Percentiles rank a stretch among this genome's conserved stretches.
Conservation (phyloP, 2,888 invertebrate genomes). For the Silvanus unidentatus region DNA sequence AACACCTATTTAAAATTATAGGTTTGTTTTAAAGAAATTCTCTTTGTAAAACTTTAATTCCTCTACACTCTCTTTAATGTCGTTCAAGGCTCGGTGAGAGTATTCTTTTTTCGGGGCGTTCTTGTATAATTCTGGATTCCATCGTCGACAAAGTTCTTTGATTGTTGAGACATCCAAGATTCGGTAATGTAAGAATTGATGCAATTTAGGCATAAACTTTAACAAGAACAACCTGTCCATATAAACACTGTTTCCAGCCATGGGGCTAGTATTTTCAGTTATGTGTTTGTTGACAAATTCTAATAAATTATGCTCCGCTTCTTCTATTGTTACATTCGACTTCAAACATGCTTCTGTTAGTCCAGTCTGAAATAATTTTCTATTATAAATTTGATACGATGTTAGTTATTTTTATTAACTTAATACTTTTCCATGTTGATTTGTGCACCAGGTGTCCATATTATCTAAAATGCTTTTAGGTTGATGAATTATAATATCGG, state of each 20-base stretch:
- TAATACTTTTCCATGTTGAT: slow-evolving; percentile 70
- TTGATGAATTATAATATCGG: slow-evolving; percentile 73
- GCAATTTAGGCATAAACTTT: slow-evolving; percentile 75
- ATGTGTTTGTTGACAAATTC: slow-evolving; percentile 61
- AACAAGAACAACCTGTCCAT: slow-evolving; percentile 77
- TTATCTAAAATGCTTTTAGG: slow-evolving; percentile 60
- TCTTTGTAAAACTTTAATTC: slow-evolving; percentile 77
- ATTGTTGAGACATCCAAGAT: slow-evolving; percentile 88
- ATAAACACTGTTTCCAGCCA: slow-evolving; percentile 85
- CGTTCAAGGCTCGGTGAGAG: slow-evolving; percentile 70
- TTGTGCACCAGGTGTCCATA: slow-evolving; percentile 82
- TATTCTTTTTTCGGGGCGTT: slow-evolving; percentile 58
- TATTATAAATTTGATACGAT: not conserved
- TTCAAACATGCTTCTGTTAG: slow-evolving; percentile 65
- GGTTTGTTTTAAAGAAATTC: slow-evolving; percentile 52
- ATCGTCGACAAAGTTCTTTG: slow-evolving; percentile 76
- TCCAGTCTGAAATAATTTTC: slow-evolving; percentile 65
- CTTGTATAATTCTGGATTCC: slow-evolving; percentile 62
- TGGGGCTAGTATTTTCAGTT: slow-evolving; percentile 57
- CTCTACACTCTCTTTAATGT: slow-evolving; percentile 78
- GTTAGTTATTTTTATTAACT: not conserved
- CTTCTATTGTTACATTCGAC: slow-evolving; percentile 58
- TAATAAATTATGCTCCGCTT: slow-evolving; percentile 69
- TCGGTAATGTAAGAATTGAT: slow-evolving; percentile 79
- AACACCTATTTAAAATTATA: too few relatives aligned